Percentiles rank a stretch among this genome's conserved stretches.
Evolutionary conservation across 2,888 invertebrate genomes (phyloP).

Genomic region (Agrotis puta): DNA sequence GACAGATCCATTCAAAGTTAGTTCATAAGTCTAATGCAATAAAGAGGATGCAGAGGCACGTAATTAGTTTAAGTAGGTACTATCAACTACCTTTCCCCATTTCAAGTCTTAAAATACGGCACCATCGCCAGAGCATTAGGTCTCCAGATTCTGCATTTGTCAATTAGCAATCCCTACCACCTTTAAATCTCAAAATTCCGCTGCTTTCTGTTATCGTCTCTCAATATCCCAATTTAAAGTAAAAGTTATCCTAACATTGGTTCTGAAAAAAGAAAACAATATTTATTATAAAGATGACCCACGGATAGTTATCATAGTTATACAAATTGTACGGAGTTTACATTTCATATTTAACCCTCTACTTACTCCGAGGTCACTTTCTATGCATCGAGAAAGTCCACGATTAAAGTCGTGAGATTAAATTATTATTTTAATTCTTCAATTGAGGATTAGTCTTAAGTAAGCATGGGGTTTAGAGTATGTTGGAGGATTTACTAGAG

Average conservation of each 20-base stretch:
- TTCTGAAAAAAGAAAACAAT: conserved; percentile 11
- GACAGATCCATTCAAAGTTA: neutral
- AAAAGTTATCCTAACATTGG: neutral
- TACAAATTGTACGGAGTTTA: conserved; percentile 59
- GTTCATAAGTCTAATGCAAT: neutral
- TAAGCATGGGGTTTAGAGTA: conserved; percentile 16
- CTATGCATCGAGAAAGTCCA: conserved; percentile 67
- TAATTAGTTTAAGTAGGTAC: neutral
- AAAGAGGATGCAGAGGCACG: neutral
- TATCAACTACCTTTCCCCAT: neutral
- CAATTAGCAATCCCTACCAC: too few relatives aligned
- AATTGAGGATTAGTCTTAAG: conserved; percentile 36
- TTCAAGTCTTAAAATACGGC: neutral
- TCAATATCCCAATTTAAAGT: neutral
- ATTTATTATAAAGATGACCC: conserved; percentile 20
- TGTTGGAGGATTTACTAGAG: conserved; percentile 41
- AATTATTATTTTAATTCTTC: conserved; percentile 53
- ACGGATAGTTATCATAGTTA: conserved; percentile 47
- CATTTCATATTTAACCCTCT: conserved; percentile 68
- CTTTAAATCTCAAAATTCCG: neutral
- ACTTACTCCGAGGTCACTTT: conserved; percentile 68
- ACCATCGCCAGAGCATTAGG: neutral
- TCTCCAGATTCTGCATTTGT: neutral
- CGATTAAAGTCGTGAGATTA: conserved; percentile 60
- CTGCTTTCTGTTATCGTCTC: neutral